phyloP scores from a whole-genome alignment of 2,113 vertebrate genomes.

The Phrynosoma platyrhinos region DNA sequence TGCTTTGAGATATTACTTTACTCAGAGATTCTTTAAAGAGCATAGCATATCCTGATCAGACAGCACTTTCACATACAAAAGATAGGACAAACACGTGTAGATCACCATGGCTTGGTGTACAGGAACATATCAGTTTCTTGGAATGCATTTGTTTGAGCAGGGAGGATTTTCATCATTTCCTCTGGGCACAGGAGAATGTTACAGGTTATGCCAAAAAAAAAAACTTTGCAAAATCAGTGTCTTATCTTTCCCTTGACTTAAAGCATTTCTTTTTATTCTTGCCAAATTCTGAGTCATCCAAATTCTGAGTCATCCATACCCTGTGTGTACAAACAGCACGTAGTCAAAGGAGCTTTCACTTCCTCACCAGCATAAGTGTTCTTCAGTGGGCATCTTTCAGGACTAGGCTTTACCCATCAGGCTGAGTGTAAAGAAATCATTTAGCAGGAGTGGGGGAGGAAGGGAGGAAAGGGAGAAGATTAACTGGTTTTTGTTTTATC shows the following conservation, averaged over 20 bases:
- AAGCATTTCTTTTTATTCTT: conserved; percentile 3
- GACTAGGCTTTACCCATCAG: conserved; percentile 7
- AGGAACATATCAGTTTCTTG: background rate
- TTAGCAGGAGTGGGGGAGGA: too few species aligned
- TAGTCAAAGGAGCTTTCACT: conserved; percentile 6
- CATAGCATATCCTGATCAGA: background rate
- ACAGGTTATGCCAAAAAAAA: background rate
- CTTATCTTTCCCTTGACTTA: background rate
- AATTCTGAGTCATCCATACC: conserved; percentile 17
- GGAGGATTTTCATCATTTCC: background rate
- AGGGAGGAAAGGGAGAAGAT: too few species aligned
- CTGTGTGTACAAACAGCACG: background rate
- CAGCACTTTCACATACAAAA: background rate
- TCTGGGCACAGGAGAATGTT: background rate
- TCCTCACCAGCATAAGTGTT: background rate
- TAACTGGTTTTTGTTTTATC: too few species aligned
- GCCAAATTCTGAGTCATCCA: conserved; percentile 33
- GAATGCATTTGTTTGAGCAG: background rate
- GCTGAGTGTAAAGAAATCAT: background rate
- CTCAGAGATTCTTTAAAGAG: background rate
- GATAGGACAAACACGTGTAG: background rate
- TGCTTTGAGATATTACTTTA: background rate
- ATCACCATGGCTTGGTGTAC: background rate
- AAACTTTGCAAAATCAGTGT: background rate
- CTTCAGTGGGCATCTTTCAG: background rate